Conservation (phyloP, 2,888 invertebrate species). For the Willowsia nigromaculata region DNA sequence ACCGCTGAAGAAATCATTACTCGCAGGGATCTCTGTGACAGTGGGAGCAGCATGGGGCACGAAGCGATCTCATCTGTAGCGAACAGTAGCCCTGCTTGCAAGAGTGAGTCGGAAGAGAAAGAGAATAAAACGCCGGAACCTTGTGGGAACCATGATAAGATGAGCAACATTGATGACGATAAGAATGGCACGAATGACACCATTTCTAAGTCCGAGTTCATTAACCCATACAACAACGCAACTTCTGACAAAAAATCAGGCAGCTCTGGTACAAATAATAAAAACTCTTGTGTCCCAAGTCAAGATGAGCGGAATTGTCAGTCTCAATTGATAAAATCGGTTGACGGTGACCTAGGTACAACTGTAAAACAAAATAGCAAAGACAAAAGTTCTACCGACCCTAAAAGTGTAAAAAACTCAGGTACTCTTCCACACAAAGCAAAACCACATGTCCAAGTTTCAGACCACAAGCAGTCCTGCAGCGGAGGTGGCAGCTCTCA, state of each 20-base stretch:
- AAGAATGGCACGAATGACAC: conserved; percentile 36
- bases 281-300: not conserved
- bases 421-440: conserved; percentile 16
- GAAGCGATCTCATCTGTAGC: conserved; percentile 49
- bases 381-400: not conserved
- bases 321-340: not conserved
- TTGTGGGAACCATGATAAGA: conserved; percentile 65
- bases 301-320: not conserved
- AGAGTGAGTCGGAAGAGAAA: conserved; percentile 76
- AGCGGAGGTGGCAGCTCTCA: not conserved
- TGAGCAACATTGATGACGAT: conserved; percentile 18
- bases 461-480: conserved; percentile 65
- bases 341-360: not conserved
- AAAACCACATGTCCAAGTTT: conserved; percentile 61
- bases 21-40: conserved; percentile 39
- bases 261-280: not conserved
- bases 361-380: not conserved
- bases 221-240: conserved; percentile 30
- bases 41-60: conserved; percentile 65
- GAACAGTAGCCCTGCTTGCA: conserved; percentile 55
- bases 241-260: not conserved
- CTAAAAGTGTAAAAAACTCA: conserved; percentile 30
- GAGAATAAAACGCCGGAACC: conserved; percentile 78
- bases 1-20: conserved; percentile 16
- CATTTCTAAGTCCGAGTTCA: conserved; percentile 56